A percentile compares a stretch with the other conserved stretches of the same genome.
phyloP scores from a whole-genome alignment of 1,140 invertebrate genomes.

The Copidosoma floridanum region DNA sequence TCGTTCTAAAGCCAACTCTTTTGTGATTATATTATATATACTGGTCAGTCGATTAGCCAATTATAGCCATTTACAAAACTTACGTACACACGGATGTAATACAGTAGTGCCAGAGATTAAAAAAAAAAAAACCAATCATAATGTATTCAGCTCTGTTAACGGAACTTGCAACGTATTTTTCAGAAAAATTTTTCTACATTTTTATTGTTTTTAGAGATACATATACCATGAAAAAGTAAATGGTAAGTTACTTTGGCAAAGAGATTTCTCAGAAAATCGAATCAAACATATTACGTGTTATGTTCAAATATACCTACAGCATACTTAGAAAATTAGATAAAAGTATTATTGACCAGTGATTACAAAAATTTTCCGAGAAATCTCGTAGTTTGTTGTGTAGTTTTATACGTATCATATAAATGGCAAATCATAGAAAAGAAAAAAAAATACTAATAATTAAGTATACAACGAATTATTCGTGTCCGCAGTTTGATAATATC shows the following conservation, averaged over 20 bases:
- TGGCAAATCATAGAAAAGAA: slow-evolving; percentile 13
- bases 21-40: slow-evolving; percentile 13
- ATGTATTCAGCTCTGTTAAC: too few species aligned
- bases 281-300: neutral
- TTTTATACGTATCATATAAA: too few species aligned
- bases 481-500: too few species aligned
- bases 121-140: slow-evolving; percentile 3
- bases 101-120: too few species aligned
- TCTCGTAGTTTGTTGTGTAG: slow-evolving; percentile 14
- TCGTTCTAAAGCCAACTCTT: neutral
- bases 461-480: neutral
- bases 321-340: neutral
- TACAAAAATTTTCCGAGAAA: slow-evolving; percentile 17
- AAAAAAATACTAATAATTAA: neutral
- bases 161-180: too few species aligned
- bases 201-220: too few species aligned
- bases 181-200: too few species aligned
- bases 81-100: slow-evolving; percentile 8
- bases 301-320: too few species aligned
- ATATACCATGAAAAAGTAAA: slow-evolving; percentile 7
- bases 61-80: slow-evolving; percentile 22
- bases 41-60: slow-evolving; percentile 25
- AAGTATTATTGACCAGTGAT: neutral
- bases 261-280: slow-evolving; percentile 16
- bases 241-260: slow-evolving; percentile 20